A percentile compares a stretch with the other conserved stretches of the same genome.
Evolutionary conservation across 2,113 vertebrate genomes (phyloP).

Genomic region (Sylvilagus bachmani): DNA sequence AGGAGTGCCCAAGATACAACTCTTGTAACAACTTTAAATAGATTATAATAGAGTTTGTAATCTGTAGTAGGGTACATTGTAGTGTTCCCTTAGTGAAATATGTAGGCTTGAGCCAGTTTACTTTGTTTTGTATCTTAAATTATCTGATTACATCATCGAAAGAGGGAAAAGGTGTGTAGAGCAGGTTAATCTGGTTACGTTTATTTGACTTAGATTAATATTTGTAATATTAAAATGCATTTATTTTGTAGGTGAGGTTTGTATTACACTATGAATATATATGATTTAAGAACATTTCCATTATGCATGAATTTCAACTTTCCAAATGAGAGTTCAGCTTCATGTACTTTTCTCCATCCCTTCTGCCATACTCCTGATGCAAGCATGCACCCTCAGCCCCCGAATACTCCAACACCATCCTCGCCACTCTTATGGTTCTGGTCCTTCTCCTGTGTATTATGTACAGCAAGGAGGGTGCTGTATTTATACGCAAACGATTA

Average conservation of each 20-base stretch:
- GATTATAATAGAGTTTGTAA: slow-evolving; percentile 35
- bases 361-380: neutral
- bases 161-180: slow-evolving; percentile 77
- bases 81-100: slow-evolving; percentile 74
- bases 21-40: slow-evolving; percentile 55
- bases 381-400: neutral
- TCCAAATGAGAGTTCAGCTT: slow-evolving; percentile 91
- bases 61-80: slow-evolving; percentile 69
- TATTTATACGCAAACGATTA: neutral
- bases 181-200: slow-evolving; percentile 67
- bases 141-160: slow-evolving; percentile 70
- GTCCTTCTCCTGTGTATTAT: neutral
- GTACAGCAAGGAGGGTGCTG: neutral
- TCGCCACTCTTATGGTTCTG: neutral
- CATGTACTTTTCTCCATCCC: slow-evolving; percentile 68
- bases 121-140: neutral
- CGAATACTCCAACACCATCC: neutral
- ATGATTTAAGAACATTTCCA: slow-evolving; percentile 87
- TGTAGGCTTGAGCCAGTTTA: slow-evolving; percentile 82
- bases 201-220: slow-evolving; percentile 78
- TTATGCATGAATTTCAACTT: slow-evolving; percentile 88
- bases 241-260: slow-evolving; percentile 88
- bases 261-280: slow-evolving; percentile 87
- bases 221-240: slow-evolving; percentile 83
- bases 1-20: slow-evolving; percentile 61